Base-by-base conservation (phyloP, 2,888 invertebrate species). In the Vandiemenella viatica region DNA sequence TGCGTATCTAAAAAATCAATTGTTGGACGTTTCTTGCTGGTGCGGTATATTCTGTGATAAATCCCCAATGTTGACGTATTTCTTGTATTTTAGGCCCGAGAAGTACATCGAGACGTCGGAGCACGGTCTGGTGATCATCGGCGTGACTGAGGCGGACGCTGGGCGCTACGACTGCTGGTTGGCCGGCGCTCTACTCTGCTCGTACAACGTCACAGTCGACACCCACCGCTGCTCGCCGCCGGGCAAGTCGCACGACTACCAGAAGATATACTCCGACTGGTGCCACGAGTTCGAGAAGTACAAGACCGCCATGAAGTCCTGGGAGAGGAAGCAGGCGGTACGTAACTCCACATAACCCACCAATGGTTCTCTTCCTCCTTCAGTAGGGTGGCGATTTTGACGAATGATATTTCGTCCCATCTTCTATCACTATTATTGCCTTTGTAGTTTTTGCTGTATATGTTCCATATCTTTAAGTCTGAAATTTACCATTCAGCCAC, bases 281-380 rank as follows among this genome's bases (percentile, higher is more conserved):
- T 96, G 96, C 70, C 90, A 93, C 67, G 93, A 95, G 69, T 95
- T 95, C 67, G 92, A 95, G 67, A 90, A 91, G 66, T 96, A 96
- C 68, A 95, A 95, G 72, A 81, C 83, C 50, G 92, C 91, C 23
- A 91, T 92, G 91, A 90, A 91, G 65, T 84, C 83, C 56, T 93
- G 92, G 92, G 90, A 92, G 69, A 77, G 83, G 63, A 91, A 89
- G 67, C 91, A 92, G 77, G 86, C 88, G 71, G 32, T 32, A 4
- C 10, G n/a, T n/a, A n/a, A n/a, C n/a, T n/a, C n/a, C n/a, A n/a
- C n/a, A n/a, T n/a, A n/a, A n/a, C n/a, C n/a, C n/a, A n/a, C n/a
- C n/a, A n/a, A n/a, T n/a, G n/a, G n/a, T n/a, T n/a, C n/a, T n/a
- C n/a, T n/a, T n/a, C n/a, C n/a, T n/a, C n/a, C n/a, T n/a, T n/a